These are phyloP conservation scores for Radopholus similis DNA, from an alignment of 1,140 invertebrate genomes.

Conservation along the genomic window DNA sequence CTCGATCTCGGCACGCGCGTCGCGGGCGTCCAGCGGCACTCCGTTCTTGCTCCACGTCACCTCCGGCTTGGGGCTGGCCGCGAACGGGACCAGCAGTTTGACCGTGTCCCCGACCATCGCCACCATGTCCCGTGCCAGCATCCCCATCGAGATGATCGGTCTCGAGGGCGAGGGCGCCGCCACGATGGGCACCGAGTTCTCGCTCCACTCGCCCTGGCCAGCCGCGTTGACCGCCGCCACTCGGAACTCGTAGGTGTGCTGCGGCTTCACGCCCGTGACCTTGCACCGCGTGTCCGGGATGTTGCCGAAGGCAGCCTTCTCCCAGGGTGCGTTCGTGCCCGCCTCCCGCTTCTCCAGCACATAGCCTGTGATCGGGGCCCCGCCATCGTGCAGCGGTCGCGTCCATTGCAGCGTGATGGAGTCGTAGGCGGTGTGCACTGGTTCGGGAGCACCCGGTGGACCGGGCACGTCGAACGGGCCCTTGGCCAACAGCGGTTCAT, in stretches of 20 bases:
- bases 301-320: slow-evolving; percentile 76
- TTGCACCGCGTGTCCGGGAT: slow-evolving; percentile 72
- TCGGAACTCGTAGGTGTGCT: slow-evolving; percentile 93
- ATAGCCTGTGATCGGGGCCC: slow-evolving; percentile 81
- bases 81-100: slow-evolving; percentile 68
- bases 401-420: slow-evolving; percentile 94
- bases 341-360: slow-evolving; percentile 88
- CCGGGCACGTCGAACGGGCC: slow-evolving; percentile 73
- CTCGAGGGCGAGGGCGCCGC: slow-evolving; percentile 77
- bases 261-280: slow-evolving; percentile 82
- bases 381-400: slow-evolving; percentile 86
- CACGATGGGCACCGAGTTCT: slow-evolving; percentile 81
- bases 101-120: slow-evolving; percentile 44
- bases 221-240: slow-evolving; percentile 90
- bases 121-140: slow-evolving; percentile 37
- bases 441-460: slow-evolving; percentile 81
- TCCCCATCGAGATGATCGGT: slow-evolving; percentile 48
- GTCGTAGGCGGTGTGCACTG: slow-evolving; percentile 88
- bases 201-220: slow-evolving; percentile 84
- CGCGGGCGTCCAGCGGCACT: slow-evolving; percentile 71
- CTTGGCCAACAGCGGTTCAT: slow-evolving; percentile 82
- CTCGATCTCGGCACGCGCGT: slow-evolving; percentile 80
- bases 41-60: slow-evolving; percentile 80
- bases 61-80: slow-evolving; percentile 75
- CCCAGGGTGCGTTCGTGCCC: slow-evolving; percentile 67